Evolutionary conservation across 2,888 invertebrate species (phyloP), one percentile per base, ranked within the genome.

Genomic region (Omphaloscelis lunosa): DNA sequence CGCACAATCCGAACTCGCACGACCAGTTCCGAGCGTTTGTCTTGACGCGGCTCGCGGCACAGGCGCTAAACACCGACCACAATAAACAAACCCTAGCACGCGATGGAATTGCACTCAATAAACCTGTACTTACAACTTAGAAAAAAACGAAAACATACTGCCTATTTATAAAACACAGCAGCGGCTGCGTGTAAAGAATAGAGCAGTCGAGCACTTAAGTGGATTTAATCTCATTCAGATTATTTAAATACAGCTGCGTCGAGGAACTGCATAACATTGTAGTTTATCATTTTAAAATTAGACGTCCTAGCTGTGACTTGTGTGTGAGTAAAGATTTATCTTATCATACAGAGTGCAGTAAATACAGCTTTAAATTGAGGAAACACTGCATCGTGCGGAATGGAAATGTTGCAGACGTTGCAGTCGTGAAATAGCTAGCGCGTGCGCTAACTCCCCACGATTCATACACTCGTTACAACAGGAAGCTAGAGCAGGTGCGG

Each of bases 71-170:
- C 80, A 48, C 45, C 86, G 66, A 77, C 88, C 89, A 90, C 93
- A 89, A 93, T 94, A 96, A 95, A 95, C 95, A 96, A 95, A 95
- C 93, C 90, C 88, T 84, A 92, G 93, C 95, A 95, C 95, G 95
- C 94, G 94, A 94, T 93, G 92, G 90, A 89, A 93, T 93, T 92
- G 90, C 90, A 85, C 91, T 90, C 77, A 76, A 81, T 51, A 77
- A 92, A 91, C 92, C 87, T 88, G 88, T 85, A 85, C 75, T 83
- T 83, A 82, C 71, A 83, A 77, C 73, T 69, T 23, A 51, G 23
- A 80, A 82, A 73, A 77, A 78, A 81, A 74, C 59, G 27, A 53
- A 68, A 77, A 67, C 29, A 51, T 23, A 63, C 63, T 79, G 20
- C 11, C 34, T 68, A 82, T 82, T 82, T 77, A 76, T 85, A 79